Conservation (phyloP, 35 echinoderm and acorn worm species). For the Ptychodera flava region DNA sequence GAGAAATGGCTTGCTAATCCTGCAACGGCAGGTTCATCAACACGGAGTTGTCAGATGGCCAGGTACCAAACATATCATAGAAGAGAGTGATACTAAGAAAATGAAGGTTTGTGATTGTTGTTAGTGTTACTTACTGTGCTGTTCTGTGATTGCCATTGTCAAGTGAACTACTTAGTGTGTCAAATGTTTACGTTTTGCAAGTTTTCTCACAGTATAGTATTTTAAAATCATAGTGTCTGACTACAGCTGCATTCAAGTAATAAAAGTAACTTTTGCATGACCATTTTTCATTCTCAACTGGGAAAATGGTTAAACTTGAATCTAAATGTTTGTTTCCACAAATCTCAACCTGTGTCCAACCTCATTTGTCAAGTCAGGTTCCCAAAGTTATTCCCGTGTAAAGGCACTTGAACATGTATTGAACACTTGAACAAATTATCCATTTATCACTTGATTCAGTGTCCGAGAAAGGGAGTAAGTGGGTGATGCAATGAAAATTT, state of each 20-base stretch:
- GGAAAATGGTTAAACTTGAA: no score
- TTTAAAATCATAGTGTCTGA: constrained; percentile 41
- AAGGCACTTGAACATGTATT: no score
- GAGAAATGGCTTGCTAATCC: not conserved
- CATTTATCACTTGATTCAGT: no score
- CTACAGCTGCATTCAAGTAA: constrained; percentile 42
- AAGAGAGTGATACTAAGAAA: not conserved
- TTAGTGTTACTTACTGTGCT: not conserved
- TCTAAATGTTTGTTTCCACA: no score
- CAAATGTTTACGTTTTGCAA: constrained; percentile 27
- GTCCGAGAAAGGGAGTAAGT: no score
- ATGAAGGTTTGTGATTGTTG: not conserved
- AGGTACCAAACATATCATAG: not conserved
- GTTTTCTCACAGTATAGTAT: constrained; percentile 46
- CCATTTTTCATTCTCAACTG: not conserved
- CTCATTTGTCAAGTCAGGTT: no score
- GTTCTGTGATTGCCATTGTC: constrained; percentile 50
- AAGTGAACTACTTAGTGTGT: constrained; percentile 27
- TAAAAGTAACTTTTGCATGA: not conserved
- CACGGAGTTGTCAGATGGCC: not conserved
- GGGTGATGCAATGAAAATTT: no score
- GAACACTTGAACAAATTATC: no score
- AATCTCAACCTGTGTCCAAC: no score
- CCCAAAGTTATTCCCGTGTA: no score
- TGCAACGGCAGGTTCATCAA: not conserved